Evolutionary conservation across 2,797 vertebrate genomes (phyloP), one percentile per base, ranked within the genome.

Genomic region (Nothura maculosa): DNA sequence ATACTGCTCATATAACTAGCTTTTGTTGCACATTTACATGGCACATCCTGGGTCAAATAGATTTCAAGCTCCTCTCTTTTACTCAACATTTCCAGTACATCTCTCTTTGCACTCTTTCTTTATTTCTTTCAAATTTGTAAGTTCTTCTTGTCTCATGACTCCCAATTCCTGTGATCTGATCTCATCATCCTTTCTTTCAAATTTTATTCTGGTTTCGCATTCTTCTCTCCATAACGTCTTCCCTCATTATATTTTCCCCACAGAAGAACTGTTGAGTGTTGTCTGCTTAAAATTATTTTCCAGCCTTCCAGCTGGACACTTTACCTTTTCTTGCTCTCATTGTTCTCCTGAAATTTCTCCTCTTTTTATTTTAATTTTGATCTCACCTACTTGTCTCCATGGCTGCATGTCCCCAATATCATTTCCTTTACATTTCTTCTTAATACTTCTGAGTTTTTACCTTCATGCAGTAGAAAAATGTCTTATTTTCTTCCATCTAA

Each of bases 201-300:
- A 2, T 63, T 85, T 67, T 17, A 50, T 79, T 57, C 21, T 32
- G 40, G 2, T 75, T 81, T 75, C 30, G 45, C 0, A 0, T 77
- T 68, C 68, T 69, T 87, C 48, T n/a, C 22, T 60, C 38, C 45
- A 14, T 0, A 0, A n/a, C 22, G n/a, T 40, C 13, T 43, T 34
- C 20, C 27, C 52, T 43, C 8, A 14, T n/a, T 50, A 36, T 89
- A 27, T 54, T 72, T 82, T 42, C 28, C 40, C 40, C 10, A 22
- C 27, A 66, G 63, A 88, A 80, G 15, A 81, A 66, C 36, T 17
- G 9, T 21, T 73, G 19, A 66, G 4, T 22, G 58, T 3, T 25
- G 9, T 3, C 13, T 76, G 78, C 63, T 61, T 61, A 72, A 93
- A 94, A 80, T 62, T 66, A 36, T 6, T 62, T 80, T 91, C 66